Base-by-base conservation (phyloP, 2,888 invertebrate genomes). In the Ceratothoa steindachneri region DNA sequence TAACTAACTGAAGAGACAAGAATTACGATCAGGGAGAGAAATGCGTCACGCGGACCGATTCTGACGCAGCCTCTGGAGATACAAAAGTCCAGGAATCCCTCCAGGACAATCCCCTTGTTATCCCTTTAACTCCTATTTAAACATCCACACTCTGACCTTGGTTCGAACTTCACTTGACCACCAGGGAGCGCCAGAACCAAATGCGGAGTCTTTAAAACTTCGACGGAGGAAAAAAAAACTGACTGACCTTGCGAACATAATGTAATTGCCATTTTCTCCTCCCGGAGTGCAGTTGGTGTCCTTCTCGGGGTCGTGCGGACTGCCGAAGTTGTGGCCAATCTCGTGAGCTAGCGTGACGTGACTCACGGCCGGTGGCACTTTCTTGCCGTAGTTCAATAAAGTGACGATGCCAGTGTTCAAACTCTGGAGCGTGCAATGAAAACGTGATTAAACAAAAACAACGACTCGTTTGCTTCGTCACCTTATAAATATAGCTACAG, bases 281-380 rank as follows among this genome's bases (percentile, higher is more conserved):
- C 95, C 96, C 2, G 97, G 97, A 0, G 96, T 94, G 85, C 92
- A 97, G 83, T 90, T 90, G 82, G 64, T 85, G 82, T 85, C 85
- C 76, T 83, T 82, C 85, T 95, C 95, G 0, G 95, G 95, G 86
- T 97, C 97, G 84, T 97, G 97, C 95, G 96, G 68, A 87, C 89
- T 88, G 80, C 98, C 98, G 84, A 99, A 98, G 86, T 98, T 99
- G 86, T 99, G 98, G 73, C 98, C 99, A 83, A 99, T 96, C 87
- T 99, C 99, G 86, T 99, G 99, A 19, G 98, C 98, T 81, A 99
- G 88, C 2, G 98, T 99, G 81, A 98, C 93, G 86, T 97, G 97
- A 12, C 96, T 96, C 64, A 99, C 97, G 70, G 97, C 94, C n/a
- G 97, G 94, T 75, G 97, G 96, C 78, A 98, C 97, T 85, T 95